These are phyloP conservation scores for Caenorhabditis zanzibari DNA, from an alignment of 2,888 invertebrate species.

Conservation along the genomic window DNA sequence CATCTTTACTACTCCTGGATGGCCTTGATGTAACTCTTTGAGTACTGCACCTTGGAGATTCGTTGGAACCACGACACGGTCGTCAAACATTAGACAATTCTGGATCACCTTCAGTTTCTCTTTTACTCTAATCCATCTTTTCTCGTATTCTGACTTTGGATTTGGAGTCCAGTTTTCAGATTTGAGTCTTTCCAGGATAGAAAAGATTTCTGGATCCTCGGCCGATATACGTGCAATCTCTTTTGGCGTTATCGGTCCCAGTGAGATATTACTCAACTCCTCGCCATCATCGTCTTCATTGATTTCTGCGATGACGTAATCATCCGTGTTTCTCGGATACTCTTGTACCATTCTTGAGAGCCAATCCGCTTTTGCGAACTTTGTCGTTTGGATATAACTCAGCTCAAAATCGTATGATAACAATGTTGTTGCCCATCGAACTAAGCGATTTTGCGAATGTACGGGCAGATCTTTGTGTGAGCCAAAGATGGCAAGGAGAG, in stretches of 20 bases:
- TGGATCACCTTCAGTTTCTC: background rate
- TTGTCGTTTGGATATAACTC: no score
- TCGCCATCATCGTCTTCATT: background rate
- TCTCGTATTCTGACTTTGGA: background rate
- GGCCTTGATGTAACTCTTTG: constrained; percentile 73
- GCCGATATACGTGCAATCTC: background rate
- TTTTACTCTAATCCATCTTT: background rate
- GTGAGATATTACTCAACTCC: background rate
- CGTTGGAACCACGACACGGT: constrained; percentile 76
- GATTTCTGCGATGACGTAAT: background rate
- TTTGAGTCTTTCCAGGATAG: background rate
- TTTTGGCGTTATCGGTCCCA: background rate
- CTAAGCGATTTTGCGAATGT: no score
- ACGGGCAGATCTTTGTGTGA: no score
- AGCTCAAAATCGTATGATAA: no score
- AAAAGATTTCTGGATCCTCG: background rate
- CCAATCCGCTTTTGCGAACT: no score
- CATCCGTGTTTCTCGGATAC: background rate
- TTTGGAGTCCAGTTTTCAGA: background rate
- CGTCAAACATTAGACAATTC: background rate
- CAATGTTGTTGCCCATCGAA: no score
- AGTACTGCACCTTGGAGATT: constrained; percentile 31
- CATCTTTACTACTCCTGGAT: constrained; percentile 78
- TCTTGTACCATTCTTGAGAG: background rate
- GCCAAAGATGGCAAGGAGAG: no score